Conservation (phyloP, 2,888 invertebrate species). For the Rutpela maculata region DNA sequence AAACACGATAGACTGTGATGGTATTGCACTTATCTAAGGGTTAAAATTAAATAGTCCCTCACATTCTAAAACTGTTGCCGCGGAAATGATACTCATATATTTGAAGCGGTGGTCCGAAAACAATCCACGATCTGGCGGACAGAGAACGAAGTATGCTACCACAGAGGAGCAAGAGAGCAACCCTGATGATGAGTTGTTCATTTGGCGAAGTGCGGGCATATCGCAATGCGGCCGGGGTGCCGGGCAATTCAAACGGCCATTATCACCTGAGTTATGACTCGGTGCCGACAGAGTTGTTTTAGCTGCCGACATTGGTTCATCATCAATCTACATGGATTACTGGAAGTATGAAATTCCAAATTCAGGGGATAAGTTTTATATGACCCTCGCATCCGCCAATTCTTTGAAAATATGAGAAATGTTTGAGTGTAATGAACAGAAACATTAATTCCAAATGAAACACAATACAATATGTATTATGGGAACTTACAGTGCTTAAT, state of each 20-base stretch:
- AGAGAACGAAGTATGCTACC: slow-evolving; percentile 57
- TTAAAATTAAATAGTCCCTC: slow-evolving; percentile 60
- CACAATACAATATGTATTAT: not conserved
- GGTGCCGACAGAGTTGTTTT: slow-evolving; percentile 73
- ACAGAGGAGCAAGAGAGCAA: slow-evolving; percentile 65
- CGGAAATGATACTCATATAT: slow-evolving; percentile 69
- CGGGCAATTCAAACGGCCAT: slow-evolving; percentile 73
- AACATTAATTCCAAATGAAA: not conserved
- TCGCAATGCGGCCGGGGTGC: slow-evolving; percentile 71
- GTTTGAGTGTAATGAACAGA: not conserved
- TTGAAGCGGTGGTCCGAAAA: slow-evolving; percentile 70
- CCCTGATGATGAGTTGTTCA: slow-evolving; percentile 71
- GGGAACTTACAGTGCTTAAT: not conserved
- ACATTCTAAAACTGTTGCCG: slow-evolving; percentile 66
- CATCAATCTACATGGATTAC: slow-evolving; percentile 71
- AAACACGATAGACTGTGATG: slow-evolving; percentile 68
- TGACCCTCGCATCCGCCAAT: slow-evolving; percentile 29
- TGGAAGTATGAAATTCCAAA: slow-evolving; percentile 50
- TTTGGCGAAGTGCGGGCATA: slow-evolving; percentile 72
- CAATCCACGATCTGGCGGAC: slow-evolving; percentile 68
- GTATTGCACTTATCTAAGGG: slow-evolving; percentile 49
- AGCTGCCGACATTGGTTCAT: slow-evolving; percentile 69
- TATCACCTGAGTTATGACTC: slow-evolving; percentile 74
- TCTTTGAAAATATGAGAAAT: slow-evolving; percentile 16
- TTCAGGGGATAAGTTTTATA: slow-evolving; percentile 32